Percentiles rank a stretch among this genome's conserved stretches.
Conservation (phyloP, 2,797 vertebrate species). For the Clamator glandarius region DNA sequence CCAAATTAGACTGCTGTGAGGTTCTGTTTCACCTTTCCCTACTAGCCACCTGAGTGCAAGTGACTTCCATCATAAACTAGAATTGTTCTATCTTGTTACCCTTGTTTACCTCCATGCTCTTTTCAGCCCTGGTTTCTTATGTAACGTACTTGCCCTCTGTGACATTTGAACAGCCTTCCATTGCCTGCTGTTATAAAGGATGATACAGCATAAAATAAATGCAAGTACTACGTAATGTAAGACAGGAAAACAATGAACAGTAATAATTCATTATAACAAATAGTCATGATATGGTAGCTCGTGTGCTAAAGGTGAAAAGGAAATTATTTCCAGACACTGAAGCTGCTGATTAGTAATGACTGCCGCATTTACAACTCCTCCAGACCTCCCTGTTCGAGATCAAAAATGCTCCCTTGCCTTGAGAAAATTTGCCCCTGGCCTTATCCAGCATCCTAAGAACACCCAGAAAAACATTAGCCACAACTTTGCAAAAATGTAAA, state of each 20-base stretch:
- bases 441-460: not conserved
- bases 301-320: not conserved
- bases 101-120: not conserved
- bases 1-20: not conserved
- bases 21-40: not conserved
- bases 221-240: not conserved
- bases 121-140: not conserved
- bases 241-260: not conserved
- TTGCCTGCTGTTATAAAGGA: not conserved
- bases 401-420: not conserved
- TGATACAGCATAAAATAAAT: not conserved
- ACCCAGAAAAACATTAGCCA: not conserved
- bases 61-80: not conserved
- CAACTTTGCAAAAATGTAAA: not conserved
- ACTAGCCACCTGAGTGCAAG: not conserved
- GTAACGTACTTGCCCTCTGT: not conserved
- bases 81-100: not conserved
- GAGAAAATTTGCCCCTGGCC: not conserved
- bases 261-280: not conserved
- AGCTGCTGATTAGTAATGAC: not conserved
- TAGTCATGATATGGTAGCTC: not conserved
- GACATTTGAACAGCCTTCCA: not conserved
- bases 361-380: not conserved
- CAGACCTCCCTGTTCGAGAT: not conserved
- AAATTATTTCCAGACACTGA: not conserved